These are phyloP conservation scores for Eptatretus burgeri DNA, from an alignment of 2,113 vertebrate species.

Conservation along the genomic window DNA sequence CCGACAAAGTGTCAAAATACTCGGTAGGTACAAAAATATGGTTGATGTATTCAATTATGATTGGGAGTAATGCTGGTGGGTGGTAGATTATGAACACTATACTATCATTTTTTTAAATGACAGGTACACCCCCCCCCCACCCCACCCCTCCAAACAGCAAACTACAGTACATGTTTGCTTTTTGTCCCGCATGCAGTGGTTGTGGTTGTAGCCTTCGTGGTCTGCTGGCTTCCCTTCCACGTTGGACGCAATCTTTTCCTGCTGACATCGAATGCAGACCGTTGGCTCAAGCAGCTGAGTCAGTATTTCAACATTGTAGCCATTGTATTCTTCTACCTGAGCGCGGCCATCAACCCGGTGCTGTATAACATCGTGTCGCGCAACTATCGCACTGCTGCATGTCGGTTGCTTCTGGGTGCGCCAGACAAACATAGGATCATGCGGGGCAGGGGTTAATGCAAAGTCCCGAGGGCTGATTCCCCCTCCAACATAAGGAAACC, in stretches of 20 bases:
- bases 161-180: too few species aligned
- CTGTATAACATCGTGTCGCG: conserved; percentile 32
- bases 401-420: conserved; percentile 16
- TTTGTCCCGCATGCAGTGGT: conserved; percentile 15
- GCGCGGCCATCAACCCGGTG: conserved; percentile 26
- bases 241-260: conserved; percentile 24
- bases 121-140: too few species aligned
- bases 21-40: conserved; percentile 10
- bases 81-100: background rate
- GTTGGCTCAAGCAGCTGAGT: conserved; percentile 14
- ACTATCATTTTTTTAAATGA: too few species aligned
- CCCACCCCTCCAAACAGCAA: too few species aligned
- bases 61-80: background rate
- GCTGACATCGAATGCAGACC: conserved; percentile 14
- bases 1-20: conserved; percentile 24
- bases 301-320: conserved; percentile 30
- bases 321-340: conserved; percentile 28
- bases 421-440: too few species aligned
- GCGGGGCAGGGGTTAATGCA: too few species aligned
- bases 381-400: conserved; percentile 20
- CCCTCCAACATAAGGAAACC: too few species aligned
- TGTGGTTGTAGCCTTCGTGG: conserved; percentile 26
- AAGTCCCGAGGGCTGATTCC: too few species aligned
- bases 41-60: background rate
- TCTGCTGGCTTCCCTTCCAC: conserved; percentile 33